Base-by-base conservation (phyloP, 2,888 invertebrate genomes). In the Ectemnius continuus region DNA sequence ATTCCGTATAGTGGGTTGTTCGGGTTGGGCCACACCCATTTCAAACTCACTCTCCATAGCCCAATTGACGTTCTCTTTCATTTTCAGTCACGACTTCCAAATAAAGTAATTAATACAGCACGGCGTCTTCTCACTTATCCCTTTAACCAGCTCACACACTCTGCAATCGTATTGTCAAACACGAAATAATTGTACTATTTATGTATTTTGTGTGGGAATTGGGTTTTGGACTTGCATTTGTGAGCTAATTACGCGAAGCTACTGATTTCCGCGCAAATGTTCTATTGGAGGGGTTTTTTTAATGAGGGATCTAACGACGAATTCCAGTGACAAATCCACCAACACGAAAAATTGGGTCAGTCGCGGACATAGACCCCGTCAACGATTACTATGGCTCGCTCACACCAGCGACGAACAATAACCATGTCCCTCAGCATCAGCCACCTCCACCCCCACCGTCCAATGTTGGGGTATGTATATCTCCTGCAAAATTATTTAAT, bases 361-460 rank as follows among this genome's bases (percentile, higher is more conserved):
- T 98, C 79, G 95, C 96, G 45, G 98, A 98, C 91, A 95, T 99
- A 90, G 99, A 99, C 92, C 99, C 99, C 1, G 93, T 98, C 67
- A 98, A 96, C 91, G 96, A 97, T 79, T 94, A 96, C 87, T 96
- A 96, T 90, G 96, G 96, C 62, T 95, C 96, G 20, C 88, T 94
- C 76, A 93, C 91, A 80, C 91, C 90, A 65, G 87, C 89, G 86
- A 90, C 88, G 84, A 90, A 91, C 85, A 92, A 88, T 70, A 90
- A 91, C 80, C 88, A 90, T 69, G 86, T 89, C 63, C 85, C 88
- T 56, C 89, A 89, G 63, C 87, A 88, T 79, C 88, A 89, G 70
- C 86, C 85, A 52, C 78, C 79, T 26, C 78, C 82, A 23, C 79
- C 80, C 28, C 82, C 81, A 23, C 75, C 83, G 14, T 28, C 81